Percentiles rank a stretch among this genome's conserved stretches.
Conservation (phyloP, 2,113 vertebrate species). For the rat (Rattus norvegicus) region DNA sequence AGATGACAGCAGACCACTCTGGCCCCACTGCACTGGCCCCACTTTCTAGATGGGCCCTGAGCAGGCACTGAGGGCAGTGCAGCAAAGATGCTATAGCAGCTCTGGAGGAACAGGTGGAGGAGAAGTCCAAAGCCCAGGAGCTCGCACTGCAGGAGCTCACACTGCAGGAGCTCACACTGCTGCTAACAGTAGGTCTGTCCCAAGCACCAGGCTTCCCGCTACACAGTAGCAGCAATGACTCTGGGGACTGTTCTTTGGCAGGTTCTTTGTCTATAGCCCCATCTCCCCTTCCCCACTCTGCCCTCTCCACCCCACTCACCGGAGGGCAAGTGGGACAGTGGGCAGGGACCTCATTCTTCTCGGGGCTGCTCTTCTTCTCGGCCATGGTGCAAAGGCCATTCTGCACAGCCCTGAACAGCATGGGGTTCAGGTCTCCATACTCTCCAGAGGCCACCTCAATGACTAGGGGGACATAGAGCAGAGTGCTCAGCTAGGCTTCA, state of each 20-base stretch:
- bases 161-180: neutral
- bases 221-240: neutral
- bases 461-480: constrained; percentile 86
- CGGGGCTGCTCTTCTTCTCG: constrained; percentile 92
- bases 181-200: neutral
- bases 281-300: fast-evolving
- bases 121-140: neutral
- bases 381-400: constrained; percentile 94
- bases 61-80: neutral
- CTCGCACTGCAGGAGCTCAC: neutral
- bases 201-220: neutral
- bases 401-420: constrained; percentile 97
- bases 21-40: neutral
- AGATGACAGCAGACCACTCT: neutral
- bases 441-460: constrained; percentile 99
- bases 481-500: neutral
- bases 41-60: neutral
- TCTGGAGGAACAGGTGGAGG: neutral
- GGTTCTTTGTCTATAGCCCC: neutral
- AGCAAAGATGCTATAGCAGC: neutral
- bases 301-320: constrained; percentile 85
- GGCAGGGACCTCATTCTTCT: constrained; percentile 89
- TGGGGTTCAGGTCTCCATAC: constrained; percentile 96
- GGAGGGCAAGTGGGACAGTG: constrained; percentile 88
- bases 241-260: neutral